phyloP scores from a whole-genome alignment of 2,888 invertebrate genomes.

The Zygaena filipendulae region DNA sequence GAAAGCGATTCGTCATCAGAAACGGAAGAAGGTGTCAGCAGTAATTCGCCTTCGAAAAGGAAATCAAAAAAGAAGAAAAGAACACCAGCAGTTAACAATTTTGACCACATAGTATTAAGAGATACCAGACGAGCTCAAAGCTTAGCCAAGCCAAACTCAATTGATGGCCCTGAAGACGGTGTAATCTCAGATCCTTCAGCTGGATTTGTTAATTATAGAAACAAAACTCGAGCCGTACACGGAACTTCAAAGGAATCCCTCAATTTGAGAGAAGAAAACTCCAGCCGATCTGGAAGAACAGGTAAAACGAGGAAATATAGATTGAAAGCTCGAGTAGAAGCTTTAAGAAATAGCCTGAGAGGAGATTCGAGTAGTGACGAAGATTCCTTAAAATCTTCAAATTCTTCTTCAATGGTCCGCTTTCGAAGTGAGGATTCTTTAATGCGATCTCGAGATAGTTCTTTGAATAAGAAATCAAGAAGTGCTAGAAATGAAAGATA shows the following conservation, averaged over 20 bases:
- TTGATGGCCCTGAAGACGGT: conserved; percentile 57
- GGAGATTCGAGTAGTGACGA: conserved; percentile 78
- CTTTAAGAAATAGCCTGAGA: conserved; percentile 70
- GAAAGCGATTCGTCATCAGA: conserved; percentile 69
- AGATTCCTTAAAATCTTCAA: conserved; percentile 74
- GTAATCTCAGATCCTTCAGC: conserved; percentile 70
- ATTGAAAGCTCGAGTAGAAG: conserved; percentile 75
- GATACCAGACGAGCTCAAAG: conserved; percentile 63
- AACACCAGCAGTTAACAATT: conserved; percentile 64
- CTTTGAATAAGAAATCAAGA: conserved; percentile 72
- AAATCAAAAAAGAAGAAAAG: conserved; percentile 65
- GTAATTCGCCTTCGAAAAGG: conserved; percentile 47
- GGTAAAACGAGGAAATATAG: conserved; percentile 68
- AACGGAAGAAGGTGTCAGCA: conserved; percentile 51
- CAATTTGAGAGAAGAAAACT: conserved; percentile 42
- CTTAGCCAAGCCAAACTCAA: conserved; percentile 43
- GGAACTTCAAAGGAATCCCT: conserved; percentile 47
- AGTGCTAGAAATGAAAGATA: conserved; percentile 84
- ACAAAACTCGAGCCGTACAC: conserved; percentile 41
- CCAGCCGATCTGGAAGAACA: conserved; percentile 43
- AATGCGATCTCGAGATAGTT: conserved; percentile 68
- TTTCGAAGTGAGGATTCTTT: conserved; percentile 78
- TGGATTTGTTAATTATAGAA: conserved; percentile 53
- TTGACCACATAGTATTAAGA: conserved; percentile 74
- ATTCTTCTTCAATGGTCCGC: conserved; percentile 72